These are phyloP conservation scores for Tromatobia lineatoria DNA, from an alignment of 2,888 invertebrate species.

Conservation along the genomic window DNA sequence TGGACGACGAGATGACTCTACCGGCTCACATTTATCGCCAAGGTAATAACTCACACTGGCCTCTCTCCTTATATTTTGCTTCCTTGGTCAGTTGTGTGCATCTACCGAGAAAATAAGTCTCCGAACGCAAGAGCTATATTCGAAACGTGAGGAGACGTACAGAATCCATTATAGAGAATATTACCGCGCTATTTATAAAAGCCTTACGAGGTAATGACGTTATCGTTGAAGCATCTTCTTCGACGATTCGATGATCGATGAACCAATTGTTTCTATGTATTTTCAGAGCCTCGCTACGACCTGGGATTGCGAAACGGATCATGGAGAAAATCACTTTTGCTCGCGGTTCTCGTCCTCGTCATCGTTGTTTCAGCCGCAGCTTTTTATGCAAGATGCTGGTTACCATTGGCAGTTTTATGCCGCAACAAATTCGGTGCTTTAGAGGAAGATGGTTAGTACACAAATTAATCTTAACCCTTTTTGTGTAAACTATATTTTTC, in stretches of 20 bases:
- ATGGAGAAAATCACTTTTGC: slow-evolving; percentile 87
- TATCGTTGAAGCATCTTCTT: neutral
- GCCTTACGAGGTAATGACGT: slow-evolving; percentile 5
- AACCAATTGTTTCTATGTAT: slow-evolving; percentile 34
- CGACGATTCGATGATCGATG: slow-evolving; percentile 10
- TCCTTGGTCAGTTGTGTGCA: neutral
- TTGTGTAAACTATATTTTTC: too few relatives aligned
- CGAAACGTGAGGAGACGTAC: neutral
- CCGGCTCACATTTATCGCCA: slow-evolving; percentile 82
- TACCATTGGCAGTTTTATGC: slow-evolving; percentile 85
- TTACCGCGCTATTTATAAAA: slow-evolving; percentile 29
- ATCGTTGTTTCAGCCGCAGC: slow-evolving; percentile 86
- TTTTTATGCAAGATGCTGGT: slow-evolving; percentile 87
- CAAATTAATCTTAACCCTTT: too few relatives aligned
- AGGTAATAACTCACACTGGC: slow-evolving; percentile 74
- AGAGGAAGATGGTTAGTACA: slow-evolving; percentile 84
- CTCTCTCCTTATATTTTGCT: slow-evolving; percentile 2
- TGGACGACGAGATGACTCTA: slow-evolving; percentile 84
- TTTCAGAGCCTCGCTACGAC: slow-evolving; percentile 80
- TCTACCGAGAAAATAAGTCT: neutral
- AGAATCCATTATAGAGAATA: slow-evolving; percentile 8
- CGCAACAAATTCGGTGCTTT: slow-evolving; percentile 86
- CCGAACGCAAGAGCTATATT: neutral
- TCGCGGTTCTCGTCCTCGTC: slow-evolving; percentile 86
- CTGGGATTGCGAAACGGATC: slow-evolving; percentile 82